These are phyloP conservation scores for Himalopsyche kuldschensis DNA, from an alignment of 2,888 invertebrate species.

Conservation along the genomic window DNA sequence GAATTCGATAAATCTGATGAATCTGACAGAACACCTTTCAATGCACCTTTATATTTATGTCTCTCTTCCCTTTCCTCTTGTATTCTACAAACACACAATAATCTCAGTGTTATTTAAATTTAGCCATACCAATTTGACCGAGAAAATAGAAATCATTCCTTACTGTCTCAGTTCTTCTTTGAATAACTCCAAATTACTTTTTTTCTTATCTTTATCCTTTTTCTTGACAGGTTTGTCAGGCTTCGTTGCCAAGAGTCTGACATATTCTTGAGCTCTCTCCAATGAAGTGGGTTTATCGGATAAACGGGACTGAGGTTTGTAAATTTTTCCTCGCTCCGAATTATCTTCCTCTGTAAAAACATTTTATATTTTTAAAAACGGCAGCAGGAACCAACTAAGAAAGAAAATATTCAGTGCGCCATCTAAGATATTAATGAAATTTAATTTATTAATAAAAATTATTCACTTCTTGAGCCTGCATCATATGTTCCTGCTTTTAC, in stretches of 20 bases:
- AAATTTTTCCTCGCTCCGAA: constrained; percentile 86
- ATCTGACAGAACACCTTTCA: constrained; percentile 57
- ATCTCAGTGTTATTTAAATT: background rate
- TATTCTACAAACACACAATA: constrained; percentile 64
- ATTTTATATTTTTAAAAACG: too few species aligned
- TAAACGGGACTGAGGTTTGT: constrained; percentile 79
- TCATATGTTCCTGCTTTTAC: constrained; percentile 97
- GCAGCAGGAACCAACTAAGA: background rate
- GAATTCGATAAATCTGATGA: constrained; percentile 43
- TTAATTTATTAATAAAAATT: background rate
- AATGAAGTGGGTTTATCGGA: constrained; percentile 60
- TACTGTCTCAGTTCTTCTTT: constrained; percentile 97
- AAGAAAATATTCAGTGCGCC: background rate
- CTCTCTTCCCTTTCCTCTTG: constrained; percentile 97
- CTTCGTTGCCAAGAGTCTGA: constrained; percentile 63
- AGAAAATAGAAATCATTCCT: constrained; percentile 39
- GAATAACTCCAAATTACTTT: constrained; percentile 95
- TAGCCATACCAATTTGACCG: background rate
- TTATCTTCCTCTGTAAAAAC: constrained; percentile 77
- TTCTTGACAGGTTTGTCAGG: constrained; percentile 52
- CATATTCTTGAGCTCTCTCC: constrained; percentile 71
- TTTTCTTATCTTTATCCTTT: constrained; percentile 84
- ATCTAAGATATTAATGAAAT: background rate
- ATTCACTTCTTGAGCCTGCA: constrained; percentile 86
- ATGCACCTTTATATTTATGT: constrained; percentile 83